phyloP scores from a whole-genome alignment of 2,888 invertebrate genomes.

The Gandaritis pyraliata region DNA sequence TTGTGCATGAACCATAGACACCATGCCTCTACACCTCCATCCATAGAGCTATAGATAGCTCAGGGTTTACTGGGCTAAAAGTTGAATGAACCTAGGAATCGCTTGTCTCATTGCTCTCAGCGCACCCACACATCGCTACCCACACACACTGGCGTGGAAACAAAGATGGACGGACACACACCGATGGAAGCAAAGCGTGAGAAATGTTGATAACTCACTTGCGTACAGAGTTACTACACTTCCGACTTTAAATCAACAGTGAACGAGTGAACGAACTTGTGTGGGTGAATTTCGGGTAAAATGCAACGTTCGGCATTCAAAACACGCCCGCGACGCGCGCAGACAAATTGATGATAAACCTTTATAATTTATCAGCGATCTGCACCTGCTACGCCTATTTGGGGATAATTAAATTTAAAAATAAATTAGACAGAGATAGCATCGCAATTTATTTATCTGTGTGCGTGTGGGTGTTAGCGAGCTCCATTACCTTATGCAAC shows the following conservation, averaged over 20 bases:
- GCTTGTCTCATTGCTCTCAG: constrained; percentile 75
- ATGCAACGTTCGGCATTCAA: constrained; percentile 51
- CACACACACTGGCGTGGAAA: constrained; percentile 53
- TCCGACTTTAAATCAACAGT: constrained; percentile 71
- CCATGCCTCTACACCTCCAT: constrained; percentile 51
- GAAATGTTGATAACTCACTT: constrained; percentile 83
- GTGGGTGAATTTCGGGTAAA: constrained; percentile 52
- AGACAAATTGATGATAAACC: constrained; percentile 57
- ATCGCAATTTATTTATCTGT: constrained; percentile 61
- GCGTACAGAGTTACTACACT: constrained; percentile 71
- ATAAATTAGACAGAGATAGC: constrained; percentile 67
- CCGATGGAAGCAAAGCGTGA: constrained; percentile 73
- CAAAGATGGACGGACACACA: constrained; percentile 73
- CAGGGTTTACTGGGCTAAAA: constrained; percentile 85
- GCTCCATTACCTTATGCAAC: constrained; percentile 64
- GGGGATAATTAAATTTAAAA: constrained; percentile 50
- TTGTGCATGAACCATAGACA: constrained; percentile 42
- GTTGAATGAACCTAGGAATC: constrained; percentile 82
- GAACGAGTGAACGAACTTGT: constrained; percentile 56
- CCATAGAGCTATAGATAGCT: constrained; percentile 60
- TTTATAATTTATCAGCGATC: constrained; percentile 50
- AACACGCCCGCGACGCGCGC: constrained; percentile 53
- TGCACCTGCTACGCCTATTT: constrained; percentile 49
- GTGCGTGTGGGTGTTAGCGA: constrained; percentile 66
- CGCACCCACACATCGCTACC: constrained; percentile 66